Evolutionary conservation across 2,113 vertebrate species (phyloP).

Genomic region (Lates calcarifer): DNA sequence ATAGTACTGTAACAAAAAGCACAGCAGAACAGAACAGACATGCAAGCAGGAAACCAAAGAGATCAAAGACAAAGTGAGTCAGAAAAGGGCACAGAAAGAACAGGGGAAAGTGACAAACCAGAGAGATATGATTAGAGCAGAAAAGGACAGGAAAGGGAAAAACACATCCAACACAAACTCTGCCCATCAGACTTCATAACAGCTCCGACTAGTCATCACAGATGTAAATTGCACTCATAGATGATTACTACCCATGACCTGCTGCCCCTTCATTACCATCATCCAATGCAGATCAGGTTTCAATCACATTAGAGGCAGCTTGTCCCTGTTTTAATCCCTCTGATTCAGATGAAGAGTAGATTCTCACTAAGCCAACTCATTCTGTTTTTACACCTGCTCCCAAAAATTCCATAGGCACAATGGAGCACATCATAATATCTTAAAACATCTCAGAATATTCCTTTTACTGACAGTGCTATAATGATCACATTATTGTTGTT

Average conservation of each 20-base stretch:
- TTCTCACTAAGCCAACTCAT: not conserved
- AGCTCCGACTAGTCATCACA: not conserved
- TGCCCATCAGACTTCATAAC: not conserved
- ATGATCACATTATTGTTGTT: too few species aligned
- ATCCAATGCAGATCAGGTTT: conserved; percentile 14
- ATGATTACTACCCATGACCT: conserved; percentile 25
- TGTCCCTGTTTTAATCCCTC: conserved; percentile 20
- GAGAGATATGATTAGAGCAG: not conserved
- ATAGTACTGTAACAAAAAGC: too few species aligned
- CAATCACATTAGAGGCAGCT: conserved; percentile 39
- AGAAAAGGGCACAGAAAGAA: not conserved
- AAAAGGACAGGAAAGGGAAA: not conserved
- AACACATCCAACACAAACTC: not conserved
- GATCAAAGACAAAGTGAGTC: too few species aligned
- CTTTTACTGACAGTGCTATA: too few species aligned
- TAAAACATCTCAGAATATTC: too few species aligned
- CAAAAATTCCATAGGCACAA: not conserved
- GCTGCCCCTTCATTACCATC: conserved; percentile 33
- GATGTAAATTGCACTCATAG: conserved; percentile 29
- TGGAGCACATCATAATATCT: too few species aligned
- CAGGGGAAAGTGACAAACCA: not conserved
- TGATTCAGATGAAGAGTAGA: conserved; percentile 19
- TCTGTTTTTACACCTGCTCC: not conserved
- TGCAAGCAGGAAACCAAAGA: too few species aligned
- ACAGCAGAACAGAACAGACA: too few species aligned